Evolutionary conservation across 1,140 invertebrate species (phyloP), one percentile per base, ranked within the genome.

Genomic region (Pteromalus puparum): DNA sequence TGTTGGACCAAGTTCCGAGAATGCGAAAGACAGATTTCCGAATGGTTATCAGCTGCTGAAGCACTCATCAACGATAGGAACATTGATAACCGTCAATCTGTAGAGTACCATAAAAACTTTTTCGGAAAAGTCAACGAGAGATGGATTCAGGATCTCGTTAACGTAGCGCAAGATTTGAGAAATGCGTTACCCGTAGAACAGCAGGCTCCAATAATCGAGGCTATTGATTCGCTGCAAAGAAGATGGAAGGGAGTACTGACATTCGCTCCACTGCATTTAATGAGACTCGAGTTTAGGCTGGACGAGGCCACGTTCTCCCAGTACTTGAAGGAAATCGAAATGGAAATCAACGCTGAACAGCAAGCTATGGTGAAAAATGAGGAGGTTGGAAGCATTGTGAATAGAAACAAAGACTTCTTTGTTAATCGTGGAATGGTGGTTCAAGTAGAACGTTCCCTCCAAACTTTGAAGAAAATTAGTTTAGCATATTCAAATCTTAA

Each of bases 1-100:
- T 96, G 96, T 74, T 99, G 98, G 98, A 95, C 96, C n/a, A 96
- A 96, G 85, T 98, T 97, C 89, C 95, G 96, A 34, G 96, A 97
- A 86, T 96, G 96, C 89, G 96, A 97, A 89, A 93, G 95, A 48
- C 94, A 95, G 6, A 96, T 98, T 0, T 96, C 95, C 30, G 97
- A 98, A 81, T 99, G 98, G 97, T 93, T 98, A 0, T 95, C 96
- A 0, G 95, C 96, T 70, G 97, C 97, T 0, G 97, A 98, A 86
- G 95, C 96, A 15, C 92, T 98, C 46, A 94, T 98, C 4, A 94
- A 95, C 42, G 97, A 99, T 88, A 96, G 95, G 89, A 95, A 96
- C 72, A 96, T 97, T 42, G 97, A 98, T 88, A 96, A 95, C 42
- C 96, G 97, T 88, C 96, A 96, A 85, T 95, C 96, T 1, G 96